Conservation (phyloP, 1,140 invertebrate species). For the Drosophila navojoa region DNA sequence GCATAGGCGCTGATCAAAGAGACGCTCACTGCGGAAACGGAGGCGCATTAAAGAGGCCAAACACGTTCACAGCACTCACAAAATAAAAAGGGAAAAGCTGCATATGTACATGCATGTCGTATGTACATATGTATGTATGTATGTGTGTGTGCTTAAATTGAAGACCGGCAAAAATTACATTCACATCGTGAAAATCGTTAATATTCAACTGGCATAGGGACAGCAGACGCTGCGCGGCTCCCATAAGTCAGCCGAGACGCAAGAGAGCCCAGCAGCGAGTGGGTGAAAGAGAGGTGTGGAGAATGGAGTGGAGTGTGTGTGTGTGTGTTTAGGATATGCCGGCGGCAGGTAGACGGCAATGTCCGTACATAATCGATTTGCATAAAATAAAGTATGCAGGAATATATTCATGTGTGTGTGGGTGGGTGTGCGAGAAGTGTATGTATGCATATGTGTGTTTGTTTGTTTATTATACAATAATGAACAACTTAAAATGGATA, state of each 20-base stretch:
- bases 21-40: slow-evolving; percentile 36
- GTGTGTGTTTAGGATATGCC: slow-evolving; percentile 20
- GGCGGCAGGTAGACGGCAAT: slow-evolving; percentile 32
- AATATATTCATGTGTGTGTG: neutral
- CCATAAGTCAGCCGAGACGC: neutral
- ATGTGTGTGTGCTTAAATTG: slow-evolving; percentile 18
- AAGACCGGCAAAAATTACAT: slow-evolving; percentile 49
- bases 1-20: slow-evolving; percentile 21
- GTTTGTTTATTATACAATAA: slow-evolving; percentile 22
- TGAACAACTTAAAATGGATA: slow-evolving; percentile 37
- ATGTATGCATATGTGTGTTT: neutral
- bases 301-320: neutral
- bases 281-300: slow-evolving; percentile 5
- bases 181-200: slow-evolving; percentile 50
- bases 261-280: neutral
- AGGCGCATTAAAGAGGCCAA: slow-evolving; percentile 40
- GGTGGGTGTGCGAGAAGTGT: too few species aligned
- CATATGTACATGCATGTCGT: slow-evolving; percentile 6
- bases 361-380: slow-evolving; percentile 15
- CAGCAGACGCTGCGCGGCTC: slow-evolving; percentile 14
- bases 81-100: slow-evolving; percentile 46
- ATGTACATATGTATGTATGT: too few species aligned
- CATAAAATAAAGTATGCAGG: neutral
- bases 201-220: slow-evolving; percentile 72
- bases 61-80: slow-evolving; percentile 32